Base-by-base conservation (phyloP, 1,140 invertebrate species). In the Acromyrmex echinatior region DNA sequence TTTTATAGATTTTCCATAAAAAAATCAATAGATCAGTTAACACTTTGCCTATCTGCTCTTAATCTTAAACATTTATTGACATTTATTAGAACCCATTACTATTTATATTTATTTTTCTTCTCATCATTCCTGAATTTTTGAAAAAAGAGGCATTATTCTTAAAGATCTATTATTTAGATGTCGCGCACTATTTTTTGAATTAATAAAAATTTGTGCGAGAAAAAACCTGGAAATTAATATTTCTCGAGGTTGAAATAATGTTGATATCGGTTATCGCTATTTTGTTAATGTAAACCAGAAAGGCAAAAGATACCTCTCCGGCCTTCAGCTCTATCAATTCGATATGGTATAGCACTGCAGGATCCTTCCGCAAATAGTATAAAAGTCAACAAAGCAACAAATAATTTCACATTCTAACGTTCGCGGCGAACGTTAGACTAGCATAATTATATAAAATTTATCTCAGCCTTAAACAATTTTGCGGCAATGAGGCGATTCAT, bases 271-370 rank as follows among this genome's bases (percentile, higher is more conserved):
- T 78, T 78, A 78, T 78, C 45, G 12, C 5, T 6, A 18, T 60
- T 74, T 49, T 5, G n/a, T 58, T 18, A 58, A 28, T 9, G 25
- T 25, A 68, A 66, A 80, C 56, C 31, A 39, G 21, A 56, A 71
- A 35, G 79, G 39, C 12, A n/a, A 45, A 35, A 62, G 39, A 74
- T 62, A 14, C 7, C 18, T 18, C 4, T 49, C 3, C 4, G 51
- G 5, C 79, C 79, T 81, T 60, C 65, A 35, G 5, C 10, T 21
- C 14, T 84, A 84, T 84, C 80, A 82, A 82, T 31, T 74, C 7
- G 39, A 12, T 82, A 70, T 70, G 21, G 0, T 60, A 28, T 12
- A 25, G 3, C n/a, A 9, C 45, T 70, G 35, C 2, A 49, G 1
- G 14, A n/a, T 18, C 9, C 49, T 76, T 84, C 70, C 70, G 70